A percentile compares a stretch with the other conserved stretches of the same genome.
These are phyloP conservation scores for Sphaerodactylus townsendi DNA, from an alignment of 2,113 vertebrate species.

Conservation along the genomic window DNA sequence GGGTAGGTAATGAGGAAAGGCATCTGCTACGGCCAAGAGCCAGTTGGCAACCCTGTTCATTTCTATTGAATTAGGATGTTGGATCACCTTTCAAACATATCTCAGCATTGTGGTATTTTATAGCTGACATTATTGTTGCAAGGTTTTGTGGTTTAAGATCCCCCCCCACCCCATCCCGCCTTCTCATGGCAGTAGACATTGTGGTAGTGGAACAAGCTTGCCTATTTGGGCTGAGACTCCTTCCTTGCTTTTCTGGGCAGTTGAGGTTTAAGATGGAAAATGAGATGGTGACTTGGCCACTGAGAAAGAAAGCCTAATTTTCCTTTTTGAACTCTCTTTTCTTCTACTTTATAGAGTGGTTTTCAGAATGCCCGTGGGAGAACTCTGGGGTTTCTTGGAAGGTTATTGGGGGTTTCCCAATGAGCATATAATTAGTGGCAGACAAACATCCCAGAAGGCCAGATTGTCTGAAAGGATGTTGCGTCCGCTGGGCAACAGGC, in stretches of 20 bases:
- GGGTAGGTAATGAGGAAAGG: constrained; percentile 14
- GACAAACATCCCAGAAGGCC: neutral
- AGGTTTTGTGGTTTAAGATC: constrained; percentile 52
- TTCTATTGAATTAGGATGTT: constrained; percentile 68
- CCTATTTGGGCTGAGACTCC: constrained; percentile 60
- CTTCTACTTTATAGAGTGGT: neutral
- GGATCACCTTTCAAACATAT: constrained; percentile 53
- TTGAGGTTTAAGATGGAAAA: constrained; percentile 80
- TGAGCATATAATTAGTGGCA: neutral
- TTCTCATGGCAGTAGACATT: constrained; percentile 48
- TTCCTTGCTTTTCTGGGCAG: constrained; percentile 73
- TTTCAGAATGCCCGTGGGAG: neutral
- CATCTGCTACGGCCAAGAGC: constrained; percentile 49
- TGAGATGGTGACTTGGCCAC: constrained; percentile 67
- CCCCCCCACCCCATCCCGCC: constrained; percentile 15
- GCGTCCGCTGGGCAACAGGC: neutral
- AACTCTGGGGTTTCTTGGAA: neutral
- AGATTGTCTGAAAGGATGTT: neutral
- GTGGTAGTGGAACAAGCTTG: constrained; percentile 65
- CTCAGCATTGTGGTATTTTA: constrained; percentile 62
- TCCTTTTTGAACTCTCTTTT: neutral
- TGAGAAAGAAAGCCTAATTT: constrained; percentile 60
- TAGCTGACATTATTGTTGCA: constrained; percentile 60
- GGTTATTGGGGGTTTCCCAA: neutral
- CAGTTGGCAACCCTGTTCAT: constrained; percentile 43